Evolutionary conservation across 2,113 vertebrate species (phyloP).

Genomic region (Syngnathus floridae): DNA sequence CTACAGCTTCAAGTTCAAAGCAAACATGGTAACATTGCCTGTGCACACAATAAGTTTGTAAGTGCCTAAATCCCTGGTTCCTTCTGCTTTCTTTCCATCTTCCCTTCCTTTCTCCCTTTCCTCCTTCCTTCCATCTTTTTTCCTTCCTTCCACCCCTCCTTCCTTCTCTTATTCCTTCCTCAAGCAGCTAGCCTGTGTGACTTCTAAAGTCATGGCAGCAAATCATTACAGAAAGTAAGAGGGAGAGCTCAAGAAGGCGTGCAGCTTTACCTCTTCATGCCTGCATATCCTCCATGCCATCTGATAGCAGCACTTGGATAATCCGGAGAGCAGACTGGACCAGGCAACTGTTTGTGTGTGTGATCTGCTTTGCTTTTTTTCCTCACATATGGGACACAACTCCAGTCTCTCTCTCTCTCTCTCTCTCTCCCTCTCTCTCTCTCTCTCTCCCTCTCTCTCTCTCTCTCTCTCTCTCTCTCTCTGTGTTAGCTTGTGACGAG

Average conservation of each 20-base stretch:
- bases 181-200: constrained; percentile 38
- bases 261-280: constrained; percentile 65
- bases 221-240: constrained; percentile 30
- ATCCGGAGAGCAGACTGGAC: constrained; percentile 65
- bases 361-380: constrained; percentile 65
- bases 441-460: constrained; percentile 24
- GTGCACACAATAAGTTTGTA: constrained; percentile 14
- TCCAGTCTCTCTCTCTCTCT: constrained; percentile 33
- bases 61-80: not conserved
- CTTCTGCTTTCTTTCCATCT: not conserved
- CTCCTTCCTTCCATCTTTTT: not conserved
- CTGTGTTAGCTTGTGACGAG: constrained; percentile 63
- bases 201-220: constrained; percentile 36
- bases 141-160: not conserved
- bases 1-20: constrained; percentile 38
- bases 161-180: constrained; percentile 5
- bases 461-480: constrained; percentile 37
- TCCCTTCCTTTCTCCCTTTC: not conserved
- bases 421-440: constrained; percentile 30
- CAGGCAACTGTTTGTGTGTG: constrained; percentile 28
- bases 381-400: constrained; percentile 71
- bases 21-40: constrained; percentile 33
- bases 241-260: constrained; percentile 25
- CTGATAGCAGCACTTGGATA: constrained; percentile 59
- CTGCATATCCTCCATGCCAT: constrained; percentile 58